Conservation (phyloP, 2,888 invertebrate species). For the Lepidochrysops patricia region DNA sequence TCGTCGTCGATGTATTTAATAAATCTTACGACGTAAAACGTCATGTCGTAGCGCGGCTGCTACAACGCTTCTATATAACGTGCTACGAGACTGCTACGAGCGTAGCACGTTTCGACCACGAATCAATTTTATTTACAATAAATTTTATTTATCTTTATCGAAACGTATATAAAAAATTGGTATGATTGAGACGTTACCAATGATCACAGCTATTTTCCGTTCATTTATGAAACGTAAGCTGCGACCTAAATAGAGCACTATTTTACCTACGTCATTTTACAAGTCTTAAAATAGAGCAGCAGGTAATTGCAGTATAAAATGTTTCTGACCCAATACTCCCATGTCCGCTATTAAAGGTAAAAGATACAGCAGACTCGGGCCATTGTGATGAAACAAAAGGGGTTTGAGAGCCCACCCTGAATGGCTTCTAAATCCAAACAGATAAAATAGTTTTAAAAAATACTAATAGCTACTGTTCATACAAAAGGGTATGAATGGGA, state of each 20-base stretch:
- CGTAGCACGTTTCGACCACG: neutral
- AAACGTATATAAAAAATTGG: neutral
- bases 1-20: no score
- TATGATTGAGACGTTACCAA: neutral
- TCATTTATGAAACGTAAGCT: neutral
- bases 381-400: constrained; percentile 16
- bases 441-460: constrained; percentile 21
- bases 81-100: neutral
- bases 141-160: neutral
- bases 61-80: neutral
- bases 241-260: neutral
- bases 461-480: constrained; percentile 17
- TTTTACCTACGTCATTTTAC: constrained; percentile 1
- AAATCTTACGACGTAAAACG: no score
- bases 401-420: constrained; percentile 14
- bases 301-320: constrained; percentile 10
- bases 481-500: constrained; percentile 15
- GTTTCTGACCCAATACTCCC: constrained; percentile 11
- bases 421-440: constrained; percentile 18
- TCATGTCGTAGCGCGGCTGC: no score
- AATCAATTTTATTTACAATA: neutral
- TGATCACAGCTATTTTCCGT: neutral
- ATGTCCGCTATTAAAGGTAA: constrained; percentile 11
- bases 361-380: constrained; percentile 6
- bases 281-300: neutral